phyloP scores from a whole-genome alignment of 2,113 vertebrate species.

The Aldabrachelys gigantea region DNA sequence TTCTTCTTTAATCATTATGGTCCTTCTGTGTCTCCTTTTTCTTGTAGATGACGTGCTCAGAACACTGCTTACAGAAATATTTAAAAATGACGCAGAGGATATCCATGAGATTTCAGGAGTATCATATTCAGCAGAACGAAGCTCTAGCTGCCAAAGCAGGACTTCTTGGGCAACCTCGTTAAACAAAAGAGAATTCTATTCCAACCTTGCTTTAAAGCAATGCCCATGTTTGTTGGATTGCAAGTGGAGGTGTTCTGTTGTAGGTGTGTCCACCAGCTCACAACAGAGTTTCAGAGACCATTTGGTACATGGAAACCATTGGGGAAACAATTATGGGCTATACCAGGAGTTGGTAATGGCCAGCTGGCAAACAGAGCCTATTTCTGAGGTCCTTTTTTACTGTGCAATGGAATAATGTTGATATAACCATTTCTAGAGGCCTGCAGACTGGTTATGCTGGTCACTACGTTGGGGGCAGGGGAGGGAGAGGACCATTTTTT shows the following conservation, averaged over 20 bases:
- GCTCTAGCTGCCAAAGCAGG: conserved; percentile 97
- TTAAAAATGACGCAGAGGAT: conserved; percentile 99
- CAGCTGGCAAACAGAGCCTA: conserved; percentile 9
- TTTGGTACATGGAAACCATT: conserved; percentile 39
- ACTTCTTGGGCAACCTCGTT: conserved; percentile 88
- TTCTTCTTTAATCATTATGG: background rate
- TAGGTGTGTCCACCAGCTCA: conserved; percentile 2
- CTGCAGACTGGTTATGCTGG: conserved; percentile 36
- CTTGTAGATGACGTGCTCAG: conserved; percentile 90
- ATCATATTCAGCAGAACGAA: conserved; percentile 99
- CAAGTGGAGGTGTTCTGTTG: background rate
- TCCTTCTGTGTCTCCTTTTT: conserved; percentile 31
- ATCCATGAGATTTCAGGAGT: conserved; percentile 99
- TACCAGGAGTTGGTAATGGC: conserved; percentile 10
- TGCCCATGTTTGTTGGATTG: conserved; percentile 23
- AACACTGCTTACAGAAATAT: conserved; percentile 97
- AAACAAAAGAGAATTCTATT: conserved; percentile 12
- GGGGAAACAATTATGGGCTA: conserved; percentile 42
- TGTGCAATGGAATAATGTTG: conserved; percentile 14
- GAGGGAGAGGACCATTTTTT: conserved; percentile 59
- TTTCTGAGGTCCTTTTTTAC: conserved; percentile 8
- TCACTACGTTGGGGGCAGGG: conserved; percentile 39
- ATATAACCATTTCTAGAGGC: conserved; percentile 39
- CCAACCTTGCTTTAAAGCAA: background rate
- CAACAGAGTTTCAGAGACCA: conserved; percentile 37